A percentile compares a stretch with the other conserved stretches of the same genome.
Evolutionary conservation across 2,113 vertebrate genomes (phyloP).

Genomic region (Cottus gobio): DNA sequence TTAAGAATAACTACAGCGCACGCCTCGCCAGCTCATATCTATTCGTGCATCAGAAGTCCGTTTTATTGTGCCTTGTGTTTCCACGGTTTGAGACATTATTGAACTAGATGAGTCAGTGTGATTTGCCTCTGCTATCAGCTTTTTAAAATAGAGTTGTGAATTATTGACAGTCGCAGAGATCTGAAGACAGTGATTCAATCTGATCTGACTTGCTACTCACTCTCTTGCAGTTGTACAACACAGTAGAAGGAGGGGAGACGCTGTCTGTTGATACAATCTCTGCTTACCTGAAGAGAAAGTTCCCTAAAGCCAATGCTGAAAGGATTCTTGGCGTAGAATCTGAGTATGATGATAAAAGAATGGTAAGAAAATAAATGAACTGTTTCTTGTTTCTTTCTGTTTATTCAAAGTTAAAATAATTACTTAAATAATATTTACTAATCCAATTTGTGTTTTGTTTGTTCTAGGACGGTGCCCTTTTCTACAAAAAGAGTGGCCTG

Average conservation of each 20-base stretch:
- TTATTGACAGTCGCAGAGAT: constrained; percentile 49
- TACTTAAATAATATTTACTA: not conserved
- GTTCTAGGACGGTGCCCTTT: constrained; percentile 87
- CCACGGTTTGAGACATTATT: constrained; percentile 55
- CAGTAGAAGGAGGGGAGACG: constrained; percentile 78
- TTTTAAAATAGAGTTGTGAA: constrained; percentile 41
- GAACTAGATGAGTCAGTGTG: constrained; percentile 42
- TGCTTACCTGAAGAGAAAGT: constrained; percentile 85
- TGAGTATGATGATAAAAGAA: constrained; percentile 88
- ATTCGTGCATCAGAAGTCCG: constrained; percentile 41
- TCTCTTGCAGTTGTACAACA: constrained; percentile 88
- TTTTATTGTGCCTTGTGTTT: constrained; percentile 47
- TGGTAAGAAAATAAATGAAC: constrained; percentile 74
- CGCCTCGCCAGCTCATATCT: constrained; percentile 27
- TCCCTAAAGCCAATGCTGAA: constrained; percentile 85
- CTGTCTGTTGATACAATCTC: constrained; percentile 86
- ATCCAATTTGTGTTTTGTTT: constrained; percentile 17
- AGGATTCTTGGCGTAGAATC: constrained; percentile 87
- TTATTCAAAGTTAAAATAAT: not conserved
- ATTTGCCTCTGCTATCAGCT: constrained; percentile 39
- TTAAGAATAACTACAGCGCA: constrained; percentile 36
- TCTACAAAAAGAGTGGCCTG: constrained; percentile 91
- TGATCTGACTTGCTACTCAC: constrained; percentile 50
- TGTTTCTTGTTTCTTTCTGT: not conserved
- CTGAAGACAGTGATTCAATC: constrained; percentile 51